These are phyloP conservation scores for Chondrosia reniformis DNA, from an alignment of 37 sponge, comb jelly and placozoan genomes.

Conservation along the genomic window DNA sequence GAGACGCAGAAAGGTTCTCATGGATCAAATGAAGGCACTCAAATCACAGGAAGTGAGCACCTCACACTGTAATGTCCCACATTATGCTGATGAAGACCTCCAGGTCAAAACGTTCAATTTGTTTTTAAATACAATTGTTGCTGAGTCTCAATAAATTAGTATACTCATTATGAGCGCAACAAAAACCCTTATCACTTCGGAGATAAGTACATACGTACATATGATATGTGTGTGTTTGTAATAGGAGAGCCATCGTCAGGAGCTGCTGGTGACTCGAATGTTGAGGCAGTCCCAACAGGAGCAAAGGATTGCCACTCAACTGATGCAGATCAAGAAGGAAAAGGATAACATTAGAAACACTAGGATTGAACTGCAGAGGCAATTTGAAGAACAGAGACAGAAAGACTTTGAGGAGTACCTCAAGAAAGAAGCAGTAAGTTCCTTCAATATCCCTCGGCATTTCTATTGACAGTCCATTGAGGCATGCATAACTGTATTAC, in stretches of 20 bases:
- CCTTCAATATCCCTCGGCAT: not conserved
- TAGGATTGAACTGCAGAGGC: slow-evolving; percentile 60
- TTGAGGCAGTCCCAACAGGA: slow-evolving; percentile 92
- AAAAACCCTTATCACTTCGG: too few relatives aligned
- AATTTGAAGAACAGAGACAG: slow-evolving; percentile 76
- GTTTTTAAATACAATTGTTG: too few relatives aligned
- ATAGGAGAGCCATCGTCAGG: slow-evolving; percentile 54
- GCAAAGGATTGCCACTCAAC: slow-evolving; percentile 85
- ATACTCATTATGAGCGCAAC: too few relatives aligned
- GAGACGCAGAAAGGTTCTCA: slow-evolving; percentile 72
- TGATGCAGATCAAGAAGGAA: slow-evolving; percentile 86
- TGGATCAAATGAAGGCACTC: slow-evolving; percentile 63
- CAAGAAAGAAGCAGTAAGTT: slow-evolving; percentile 71
- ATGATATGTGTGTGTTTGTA: not conserved
- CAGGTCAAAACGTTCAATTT: too few relatives aligned
- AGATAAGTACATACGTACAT: not conserved
- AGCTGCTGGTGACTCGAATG: slow-evolving; percentile 80
- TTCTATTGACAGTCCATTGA: not conserved
- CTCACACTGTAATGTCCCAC: not conserved
- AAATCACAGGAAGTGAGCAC: slow-evolving; percentile 55
- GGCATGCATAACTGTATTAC: not conserved
- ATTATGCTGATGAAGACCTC: too few relatives aligned
- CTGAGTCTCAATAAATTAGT: too few relatives aligned
- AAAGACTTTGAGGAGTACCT: slow-evolving; percentile 79
- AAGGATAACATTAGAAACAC: slow-evolving; percentile 83